Conservation (phyloP, 2,797 vertebrate species). For the Sebastes glaucus region DNA sequence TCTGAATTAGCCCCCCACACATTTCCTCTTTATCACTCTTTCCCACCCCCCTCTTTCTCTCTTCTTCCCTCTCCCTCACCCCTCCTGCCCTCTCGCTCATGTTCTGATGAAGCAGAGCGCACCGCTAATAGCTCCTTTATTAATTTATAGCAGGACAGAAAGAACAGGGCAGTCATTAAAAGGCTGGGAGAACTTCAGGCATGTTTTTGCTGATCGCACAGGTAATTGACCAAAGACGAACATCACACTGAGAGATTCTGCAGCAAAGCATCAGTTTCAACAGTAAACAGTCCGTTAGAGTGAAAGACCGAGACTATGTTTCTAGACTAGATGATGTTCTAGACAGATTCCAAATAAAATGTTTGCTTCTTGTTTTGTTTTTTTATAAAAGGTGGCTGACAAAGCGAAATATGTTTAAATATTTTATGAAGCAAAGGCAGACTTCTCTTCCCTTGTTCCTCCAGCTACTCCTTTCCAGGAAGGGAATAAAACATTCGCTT, state of each 20-base stretch:
- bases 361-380: not conserved
- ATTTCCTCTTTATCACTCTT: constrained; percentile 27
- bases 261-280: not conserved
- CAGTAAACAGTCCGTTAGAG: not conserved
- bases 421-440: constrained; percentile 14
- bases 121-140: constrained; percentile 63
- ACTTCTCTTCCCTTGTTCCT: not conserved
- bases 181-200: constrained; percentile 23
- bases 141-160: constrained; percentile 59
- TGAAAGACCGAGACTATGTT: not conserved
- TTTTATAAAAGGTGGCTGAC: not conserved
- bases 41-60: not conserved
- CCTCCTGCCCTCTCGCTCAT: constrained; percentile 14
- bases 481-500: not conserved
- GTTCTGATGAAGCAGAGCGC: constrained; percentile 40
- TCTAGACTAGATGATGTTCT: not conserved
- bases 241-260: not conserved
- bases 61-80: constrained; percentile 1
- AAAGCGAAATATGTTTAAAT: constrained; percentile 5
- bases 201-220: not conserved
- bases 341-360: not conserved
- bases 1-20: constrained; percentile 27
- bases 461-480: not conserved
- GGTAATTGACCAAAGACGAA: not conserved
- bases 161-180: constrained; percentile 46